Evolutionary conservation across 2,888 invertebrate genomes (phyloP), one percentile per base, ranked within the genome.

Genomic region (Caradrina kadenii): DNA sequence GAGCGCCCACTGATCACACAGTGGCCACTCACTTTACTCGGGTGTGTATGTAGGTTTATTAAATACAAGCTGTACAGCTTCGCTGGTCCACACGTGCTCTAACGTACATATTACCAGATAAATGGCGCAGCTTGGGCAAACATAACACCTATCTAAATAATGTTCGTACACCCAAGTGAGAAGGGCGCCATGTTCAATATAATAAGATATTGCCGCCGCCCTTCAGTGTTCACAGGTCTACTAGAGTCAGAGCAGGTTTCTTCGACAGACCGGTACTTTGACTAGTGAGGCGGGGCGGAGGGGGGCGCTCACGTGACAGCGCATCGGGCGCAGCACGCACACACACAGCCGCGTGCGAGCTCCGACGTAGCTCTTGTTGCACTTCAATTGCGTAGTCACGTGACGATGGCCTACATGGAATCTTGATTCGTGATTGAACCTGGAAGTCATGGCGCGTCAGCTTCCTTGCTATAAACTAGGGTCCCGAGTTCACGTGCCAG

Each of bases 291-390:
- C 21, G 45, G 50, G 31, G 17, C 15, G 63, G 15, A n/a, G 42
- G 63, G 55, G 58, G 45, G 70, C 19, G 26, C 77, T 71, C 81
- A 73, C 81, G 81, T 81, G 81, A 73, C 71, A 19, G 63, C 48
- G 80, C 67, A 58, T 7, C 77, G 59, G 39, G 71, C 39, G 63
- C 69, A 59, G 35, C 60, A 48, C 80, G 53, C 76, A 62, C 69
- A 55, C 73, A 45, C 11, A 19, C 22, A 17, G 19, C 11, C 49
- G 52, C 42, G 11, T 17, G 22, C 35, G 45, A 11, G 39, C n/a
- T 22, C 3, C 17, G 1, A n/a, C 49, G 58, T 22, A 22, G 31
- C 35, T n/a, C 45, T 19, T 39, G 26, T 39, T 80, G 52, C 42
- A 61, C 68, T 75, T 58, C 15, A 50, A 52, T 65, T 52, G 45